Percentiles rank a stretch among this genome's conserved stretches.
These are phyloP conservation scores for Thymelicus lineola DNA, from an alignment of 2,888 invertebrate species.

Conservation along the genomic window DNA sequence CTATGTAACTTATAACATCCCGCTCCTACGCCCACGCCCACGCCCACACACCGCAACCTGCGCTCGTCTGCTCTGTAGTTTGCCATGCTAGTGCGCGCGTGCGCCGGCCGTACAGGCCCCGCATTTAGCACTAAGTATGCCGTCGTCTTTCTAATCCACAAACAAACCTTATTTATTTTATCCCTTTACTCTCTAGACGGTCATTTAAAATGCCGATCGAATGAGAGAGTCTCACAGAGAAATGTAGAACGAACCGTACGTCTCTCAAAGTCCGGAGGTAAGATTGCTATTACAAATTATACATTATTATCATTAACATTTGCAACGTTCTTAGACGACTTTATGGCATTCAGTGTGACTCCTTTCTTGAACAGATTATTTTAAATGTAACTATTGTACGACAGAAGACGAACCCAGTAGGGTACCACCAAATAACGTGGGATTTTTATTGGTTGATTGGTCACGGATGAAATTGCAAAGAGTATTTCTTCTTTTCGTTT, in stretches of 20 bases:
- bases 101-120: slow-evolving; percentile 54
- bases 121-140: slow-evolving; percentile 79
- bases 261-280: slow-evolving; percentile 81
- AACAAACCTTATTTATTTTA: slow-evolving; percentile 85
- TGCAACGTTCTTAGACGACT: slow-evolving; percentile 33
- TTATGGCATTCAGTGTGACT: slow-evolving; percentile 30
- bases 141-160: slow-evolving; percentile 76
- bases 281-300: slow-evolving; percentile 55
- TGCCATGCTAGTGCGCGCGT: slow-evolving; percentile 79
- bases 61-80: slow-evolving; percentile 85
- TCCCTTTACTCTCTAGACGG: slow-evolving; percentile 88
- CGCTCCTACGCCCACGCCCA: slow-evolving; percentile 81
- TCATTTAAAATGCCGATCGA: slow-evolving; percentile 87
- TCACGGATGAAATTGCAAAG: slow-evolving; percentile 19
- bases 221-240: slow-evolving; percentile 85
- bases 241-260: slow-evolving; percentile 84
- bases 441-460: slow-evolving; percentile 20
- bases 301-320: slow-evolving; percentile 31
- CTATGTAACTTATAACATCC: slow-evolving; percentile 88
- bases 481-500: slow-evolving; percentile 14
- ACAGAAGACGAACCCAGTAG: slow-evolving; percentile 24
- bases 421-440: slow-evolving; percentile 22
- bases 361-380: slow-evolving; percentile 5
- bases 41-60: slow-evolving; percentile 77
- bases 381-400: slow-evolving; percentile 2